Conservation (phyloP, 2,113 vertebrate species). For the Cryptotis parvus region DNA sequence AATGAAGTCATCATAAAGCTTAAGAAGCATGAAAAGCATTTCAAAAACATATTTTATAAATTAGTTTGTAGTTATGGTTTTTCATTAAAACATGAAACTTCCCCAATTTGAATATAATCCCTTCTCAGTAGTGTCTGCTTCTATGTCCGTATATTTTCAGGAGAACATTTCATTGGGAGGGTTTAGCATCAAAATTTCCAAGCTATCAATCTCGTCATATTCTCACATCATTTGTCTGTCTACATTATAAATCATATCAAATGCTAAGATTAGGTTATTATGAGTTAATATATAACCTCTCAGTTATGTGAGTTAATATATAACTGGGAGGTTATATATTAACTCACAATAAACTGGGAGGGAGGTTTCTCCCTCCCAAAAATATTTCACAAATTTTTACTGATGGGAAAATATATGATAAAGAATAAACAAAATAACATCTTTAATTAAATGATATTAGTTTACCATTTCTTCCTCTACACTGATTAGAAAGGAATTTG, state of each 20-base stretch:
- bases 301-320: too few species aligned
- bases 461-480: not conserved
- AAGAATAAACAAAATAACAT: not conserved
- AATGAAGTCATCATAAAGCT: conserved; percentile 65
- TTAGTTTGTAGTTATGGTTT: conserved; percentile 48
- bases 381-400: conserved; percentile 34
- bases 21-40: conserved; percentile 60
- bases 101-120: conserved; percentile 17
- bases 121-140: conserved; percentile 18
- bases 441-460: conserved; percentile 3
- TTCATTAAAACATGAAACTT: conserved; percentile 37
- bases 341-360: too few species aligned
- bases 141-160: not conserved
- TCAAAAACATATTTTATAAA: conserved; percentile 61
- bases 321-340: too few species aligned
- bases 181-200: conserved; percentile 41
- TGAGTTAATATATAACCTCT: too few species aligned
- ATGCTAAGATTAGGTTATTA: conserved; percentile 51
- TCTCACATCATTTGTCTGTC: conserved; percentile 29
- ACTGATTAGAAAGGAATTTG: not conserved
- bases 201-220: conserved; percentile 63
- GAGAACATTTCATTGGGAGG: not conserved
- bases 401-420: not conserved
- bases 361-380: not conserved
- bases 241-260: conserved; percentile 57